phyloP scores from a whole-genome alignment of 2,113 vertebrate species.

The Thinocorus orbignyianus region DNA sequence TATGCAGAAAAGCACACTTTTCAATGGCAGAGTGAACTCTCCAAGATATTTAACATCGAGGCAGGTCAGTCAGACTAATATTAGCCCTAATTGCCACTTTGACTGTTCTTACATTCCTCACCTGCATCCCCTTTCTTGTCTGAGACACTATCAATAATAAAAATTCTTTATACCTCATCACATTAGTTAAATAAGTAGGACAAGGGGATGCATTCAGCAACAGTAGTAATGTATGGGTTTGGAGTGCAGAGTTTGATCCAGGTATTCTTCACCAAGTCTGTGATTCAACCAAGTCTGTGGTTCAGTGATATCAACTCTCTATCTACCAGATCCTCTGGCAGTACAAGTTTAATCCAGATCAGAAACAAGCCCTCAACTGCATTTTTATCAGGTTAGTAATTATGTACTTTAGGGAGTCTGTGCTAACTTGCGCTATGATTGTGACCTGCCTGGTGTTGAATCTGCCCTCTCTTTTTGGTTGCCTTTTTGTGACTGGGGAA shows the following conservation, averaged over 20 bases:
- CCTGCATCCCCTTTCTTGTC: not conserved
- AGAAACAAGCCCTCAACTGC: not conserved
- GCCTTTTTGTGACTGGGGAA: not conserved
- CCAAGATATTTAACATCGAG: not conserved
- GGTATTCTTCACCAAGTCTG: not conserved
- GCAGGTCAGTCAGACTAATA: not conserved
- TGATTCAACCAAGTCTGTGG: not conserved
- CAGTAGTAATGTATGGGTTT: not conserved
- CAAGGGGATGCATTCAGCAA: not conserved
- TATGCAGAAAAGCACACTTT: not conserved
- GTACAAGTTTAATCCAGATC: not conserved
- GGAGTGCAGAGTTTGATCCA: not conserved
- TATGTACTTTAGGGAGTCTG: not conserved
- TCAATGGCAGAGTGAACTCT: not conserved
- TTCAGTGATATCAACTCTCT: not conserved
- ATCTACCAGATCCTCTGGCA: not conserved
- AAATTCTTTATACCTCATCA: not conserved
- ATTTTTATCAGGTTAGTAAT: slow-evolving; percentile 1
- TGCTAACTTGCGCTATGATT: not conserved
- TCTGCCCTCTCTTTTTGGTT: not conserved
- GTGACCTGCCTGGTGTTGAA: not conserved
- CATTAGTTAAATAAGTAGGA: not conserved
- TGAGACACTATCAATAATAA: not conserved
- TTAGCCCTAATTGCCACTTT: not conserved
- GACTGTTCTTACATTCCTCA: not conserved